Evolutionary conservation across 2,888 invertebrate species (phyloP).

Genomic region (Drosophila macrospina): DNA sequence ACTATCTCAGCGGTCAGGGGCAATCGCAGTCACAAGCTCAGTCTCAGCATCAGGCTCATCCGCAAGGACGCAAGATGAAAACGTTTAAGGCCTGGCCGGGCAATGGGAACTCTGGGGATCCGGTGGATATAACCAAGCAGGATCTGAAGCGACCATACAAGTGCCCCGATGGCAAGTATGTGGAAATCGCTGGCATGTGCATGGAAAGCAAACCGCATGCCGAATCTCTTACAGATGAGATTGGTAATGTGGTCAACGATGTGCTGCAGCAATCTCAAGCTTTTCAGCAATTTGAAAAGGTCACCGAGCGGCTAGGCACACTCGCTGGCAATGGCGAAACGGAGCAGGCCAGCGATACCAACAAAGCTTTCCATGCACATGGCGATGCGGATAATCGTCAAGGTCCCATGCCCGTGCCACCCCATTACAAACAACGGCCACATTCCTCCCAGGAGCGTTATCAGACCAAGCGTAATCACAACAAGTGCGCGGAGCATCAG

Average conservation of each 20-base stretch:
- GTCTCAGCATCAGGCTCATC: background rate
- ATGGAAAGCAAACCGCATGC: slow-evolving; percentile 59
- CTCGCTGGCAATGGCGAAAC: slow-evolving; percentile 22
- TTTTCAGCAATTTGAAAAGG: slow-evolving; percentile 66
- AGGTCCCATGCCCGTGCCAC: background rate
- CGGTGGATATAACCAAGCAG: slow-evolving; percentile 68
- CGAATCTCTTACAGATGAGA: slow-evolving; percentile 67
- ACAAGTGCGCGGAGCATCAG: slow-evolving; percentile 33
- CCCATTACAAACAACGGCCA: slow-evolving; percentile 2
- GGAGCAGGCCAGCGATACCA: slow-evolving; percentile 18
- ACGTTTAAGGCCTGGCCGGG: slow-evolving; percentile 79
- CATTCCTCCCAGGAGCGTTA: slow-evolving; percentile 20
- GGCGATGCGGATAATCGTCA: slow-evolving; percentile 6
- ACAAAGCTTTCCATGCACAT: slow-evolving; percentile 27
- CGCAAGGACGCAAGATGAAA: slow-evolving; percentile 41
- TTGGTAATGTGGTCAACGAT: slow-evolving; percentile 66
- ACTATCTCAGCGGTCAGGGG: slow-evolving; percentile 67
- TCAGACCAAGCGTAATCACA: slow-evolving; percentile 22
- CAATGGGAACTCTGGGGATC: slow-evolving; percentile 68
- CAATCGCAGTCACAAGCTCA: background rate
- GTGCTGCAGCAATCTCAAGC: slow-evolving; percentile 65
- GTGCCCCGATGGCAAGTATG: slow-evolving; percentile 74
- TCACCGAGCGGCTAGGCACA: slow-evolving; percentile 67
- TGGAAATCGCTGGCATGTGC: slow-evolving; percentile 81
- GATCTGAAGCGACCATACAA: slow-evolving; percentile 75